Evolutionary conservation across 2,113 vertebrate species (phyloP).

Genomic region (Acrocephalus arundinaceus): DNA sequence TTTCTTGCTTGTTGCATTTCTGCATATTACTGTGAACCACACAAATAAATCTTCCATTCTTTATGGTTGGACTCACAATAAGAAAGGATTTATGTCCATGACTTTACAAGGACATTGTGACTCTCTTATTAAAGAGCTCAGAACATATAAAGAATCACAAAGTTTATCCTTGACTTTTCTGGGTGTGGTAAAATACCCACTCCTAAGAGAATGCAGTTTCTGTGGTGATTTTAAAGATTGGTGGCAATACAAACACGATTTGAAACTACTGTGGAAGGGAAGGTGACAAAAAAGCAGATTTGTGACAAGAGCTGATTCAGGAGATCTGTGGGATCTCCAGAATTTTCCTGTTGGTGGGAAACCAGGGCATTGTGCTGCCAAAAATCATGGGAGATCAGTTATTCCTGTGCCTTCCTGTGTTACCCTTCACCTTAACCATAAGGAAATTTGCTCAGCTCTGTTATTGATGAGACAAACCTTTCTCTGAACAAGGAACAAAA

Average conservation of each 20-base stretch:
- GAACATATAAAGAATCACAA: background rate
- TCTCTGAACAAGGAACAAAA: background rate
- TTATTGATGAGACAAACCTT: background rate
- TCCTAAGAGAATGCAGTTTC: background rate
- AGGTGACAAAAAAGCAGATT: background rate
- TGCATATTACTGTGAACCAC: background rate
- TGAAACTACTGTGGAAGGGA: background rate
- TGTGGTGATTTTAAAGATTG: background rate
- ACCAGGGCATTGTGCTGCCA: background rate
- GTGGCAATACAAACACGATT: accelerated
- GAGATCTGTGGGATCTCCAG: background rate
- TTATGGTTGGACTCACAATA: background rate
- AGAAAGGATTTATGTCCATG: background rate
- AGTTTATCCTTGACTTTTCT: background rate
- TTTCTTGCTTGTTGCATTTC: background rate
- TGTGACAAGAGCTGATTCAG: background rate
- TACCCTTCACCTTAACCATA: background rate
- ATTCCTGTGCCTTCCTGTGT: background rate
- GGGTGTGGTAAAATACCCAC: background rate
- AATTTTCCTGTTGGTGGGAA: background rate
- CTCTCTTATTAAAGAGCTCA: background rate
- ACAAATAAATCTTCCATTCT: background rate
- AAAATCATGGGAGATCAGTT: accelerated
- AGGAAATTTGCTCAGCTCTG: background rate
- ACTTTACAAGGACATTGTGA: background rate